These are phyloP conservation scores for Coelinius sp. DNA, from an alignment of 2,888 invertebrate genomes.

Conservation along the genomic window DNA sequence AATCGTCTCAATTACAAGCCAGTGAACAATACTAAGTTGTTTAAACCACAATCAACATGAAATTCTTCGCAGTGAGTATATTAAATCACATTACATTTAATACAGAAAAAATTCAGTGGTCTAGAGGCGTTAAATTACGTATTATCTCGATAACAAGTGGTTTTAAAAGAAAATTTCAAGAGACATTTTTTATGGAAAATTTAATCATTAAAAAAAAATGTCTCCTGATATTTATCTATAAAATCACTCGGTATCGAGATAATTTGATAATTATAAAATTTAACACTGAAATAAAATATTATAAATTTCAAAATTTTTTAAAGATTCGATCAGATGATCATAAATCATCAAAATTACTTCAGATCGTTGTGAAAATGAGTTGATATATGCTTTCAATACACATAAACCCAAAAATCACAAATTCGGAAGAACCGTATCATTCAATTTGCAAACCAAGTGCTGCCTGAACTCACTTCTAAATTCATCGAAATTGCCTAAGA, in stretches of 20 bases:
- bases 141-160: background rate
- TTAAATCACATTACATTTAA: background rate
- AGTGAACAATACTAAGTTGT: constrained; percentile 48
- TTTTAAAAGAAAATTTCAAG: background rate
- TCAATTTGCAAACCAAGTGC: too few relatives aligned
- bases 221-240: background rate
- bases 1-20: constrained; percentile 54
- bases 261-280: background rate
- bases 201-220: background rate
- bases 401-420: too few relatives aligned
- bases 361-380: too few relatives aligned
- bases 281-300: background rate
- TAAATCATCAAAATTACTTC: too few relatives aligned
- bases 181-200: too few relatives aligned
- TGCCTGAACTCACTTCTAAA: too few relatives aligned
- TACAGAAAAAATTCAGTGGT: background rate
- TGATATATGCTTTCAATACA: too few relatives aligned
- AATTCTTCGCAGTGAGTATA: constrained; percentile 63
- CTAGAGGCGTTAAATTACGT: too few relatives aligned
- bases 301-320: background rate
- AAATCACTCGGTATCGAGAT: background rate
- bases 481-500: too few relatives aligned
- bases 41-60: constrained; percentile 56
- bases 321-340: too few relatives aligned
- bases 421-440: too few relatives aligned